These are phyloP conservation scores for Momotus momota DNA, from an alignment of 2,797 vertebrate species.

Conservation along the genomic window DNA sequence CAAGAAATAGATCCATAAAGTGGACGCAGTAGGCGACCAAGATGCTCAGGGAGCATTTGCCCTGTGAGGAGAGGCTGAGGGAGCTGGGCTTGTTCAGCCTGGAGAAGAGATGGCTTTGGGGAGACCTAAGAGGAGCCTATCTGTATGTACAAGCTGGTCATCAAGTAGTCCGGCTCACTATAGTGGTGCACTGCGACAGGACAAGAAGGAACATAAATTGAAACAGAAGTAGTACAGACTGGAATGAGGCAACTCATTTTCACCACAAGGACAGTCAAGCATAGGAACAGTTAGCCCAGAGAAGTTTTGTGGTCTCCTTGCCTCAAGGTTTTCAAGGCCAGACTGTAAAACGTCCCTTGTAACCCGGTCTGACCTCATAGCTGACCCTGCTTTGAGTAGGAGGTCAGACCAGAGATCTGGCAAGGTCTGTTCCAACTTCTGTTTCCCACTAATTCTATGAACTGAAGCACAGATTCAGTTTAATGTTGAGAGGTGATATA, in stretches of 20 bases:
- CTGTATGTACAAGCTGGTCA: neutral
- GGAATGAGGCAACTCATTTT: neutral
- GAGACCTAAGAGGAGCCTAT: neutral
- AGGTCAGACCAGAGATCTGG: neutral
- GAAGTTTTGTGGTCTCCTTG: neutral
- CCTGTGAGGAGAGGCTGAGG: neutral
- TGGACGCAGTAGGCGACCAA: neutral
- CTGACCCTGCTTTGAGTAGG: neutral
- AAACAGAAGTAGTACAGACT: neutral
- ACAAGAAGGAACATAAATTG: accelerated
- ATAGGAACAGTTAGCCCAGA: neutral
- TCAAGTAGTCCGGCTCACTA: neutral
- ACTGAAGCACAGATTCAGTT: neutral
- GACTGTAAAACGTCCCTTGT: neutral
- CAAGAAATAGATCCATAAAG: neutral
- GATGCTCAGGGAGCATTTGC: neutral
- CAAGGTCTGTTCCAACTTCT: neutral
- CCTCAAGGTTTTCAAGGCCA: neutral
- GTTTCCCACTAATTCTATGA: neutral
- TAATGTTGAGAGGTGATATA: neutral
- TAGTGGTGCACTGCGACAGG: neutral
- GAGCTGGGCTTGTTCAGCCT: neutral
- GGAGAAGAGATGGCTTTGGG: neutral
- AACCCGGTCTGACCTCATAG: neutral
- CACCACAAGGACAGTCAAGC: neutral